Conservation (phyloP, 2,797 vertebrate genomes). For the Anisognathus igniventris region DNA sequence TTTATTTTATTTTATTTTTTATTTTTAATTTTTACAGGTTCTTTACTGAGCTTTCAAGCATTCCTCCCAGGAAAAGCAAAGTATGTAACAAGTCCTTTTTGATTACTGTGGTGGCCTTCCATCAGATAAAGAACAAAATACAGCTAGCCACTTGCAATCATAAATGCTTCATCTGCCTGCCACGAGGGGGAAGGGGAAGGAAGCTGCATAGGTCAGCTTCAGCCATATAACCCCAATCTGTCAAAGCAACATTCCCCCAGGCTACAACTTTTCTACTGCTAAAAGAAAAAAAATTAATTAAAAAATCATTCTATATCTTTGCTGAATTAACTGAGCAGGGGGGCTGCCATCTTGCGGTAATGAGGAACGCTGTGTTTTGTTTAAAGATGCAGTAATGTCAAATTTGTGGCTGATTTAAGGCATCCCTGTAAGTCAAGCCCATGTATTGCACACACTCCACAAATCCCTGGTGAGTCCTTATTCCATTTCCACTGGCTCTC, state of each 20-base stretch:
- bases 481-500: background rate
- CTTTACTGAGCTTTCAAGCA: background rate
- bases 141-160: background rate
- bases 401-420: background rate
- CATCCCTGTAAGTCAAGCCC: background rate
- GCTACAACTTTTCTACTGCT: background rate
- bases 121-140: background rate
- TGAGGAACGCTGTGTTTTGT: background rate
- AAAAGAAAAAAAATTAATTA: background rate
- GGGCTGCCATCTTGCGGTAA: background rate
- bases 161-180: background rate
- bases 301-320: background rate
- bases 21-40: background rate
- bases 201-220: constrained; percentile 24
- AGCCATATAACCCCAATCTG: constrained; percentile 31
- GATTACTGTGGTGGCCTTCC: background rate
- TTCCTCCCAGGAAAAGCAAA: background rate
- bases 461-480: background rate
- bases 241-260: background rate
- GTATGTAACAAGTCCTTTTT: background rate
- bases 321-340: background rate
- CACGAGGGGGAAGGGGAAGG: background rate
- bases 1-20: background rate
- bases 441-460: background rate
- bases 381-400: background rate